phyloP scores from a whole-genome alignment of 2,113 vertebrate species.

The Ifrita kowaldi region DNA sequence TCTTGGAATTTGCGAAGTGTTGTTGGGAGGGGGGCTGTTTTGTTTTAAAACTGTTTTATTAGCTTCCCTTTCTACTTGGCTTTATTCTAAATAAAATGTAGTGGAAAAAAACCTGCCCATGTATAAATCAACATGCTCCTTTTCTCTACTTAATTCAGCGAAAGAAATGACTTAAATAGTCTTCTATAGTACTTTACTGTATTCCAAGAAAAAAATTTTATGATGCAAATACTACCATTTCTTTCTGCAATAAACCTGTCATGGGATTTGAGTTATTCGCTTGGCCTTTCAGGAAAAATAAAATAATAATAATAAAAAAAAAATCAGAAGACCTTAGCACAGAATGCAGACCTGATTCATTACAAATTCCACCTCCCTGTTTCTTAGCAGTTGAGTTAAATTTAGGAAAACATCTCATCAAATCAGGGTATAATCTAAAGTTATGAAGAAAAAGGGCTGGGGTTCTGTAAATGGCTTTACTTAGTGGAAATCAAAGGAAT shows the following conservation, averaged over 20 bases:
- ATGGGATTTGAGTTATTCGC: not conserved
- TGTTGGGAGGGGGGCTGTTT: not conserved
- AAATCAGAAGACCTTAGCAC: not conserved
- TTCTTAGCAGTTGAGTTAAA: not conserved
- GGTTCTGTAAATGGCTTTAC: not conserved
- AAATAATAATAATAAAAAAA: not conserved
- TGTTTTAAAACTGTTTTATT: constrained; percentile 16
- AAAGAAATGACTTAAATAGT: constrained; percentile 1
- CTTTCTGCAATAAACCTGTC: constrained; percentile 24
- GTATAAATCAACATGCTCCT: constrained; percentile 4
- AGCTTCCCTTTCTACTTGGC: not conserved
- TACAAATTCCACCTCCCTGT: not conserved
- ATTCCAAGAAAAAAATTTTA: not conserved
- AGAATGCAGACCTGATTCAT: not conserved
- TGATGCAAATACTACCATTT: constrained; percentile 31
- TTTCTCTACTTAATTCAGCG: not conserved
- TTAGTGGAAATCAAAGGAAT: not conserved
- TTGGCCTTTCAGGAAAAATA: constrained; percentile 17
- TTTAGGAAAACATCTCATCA: not conserved
- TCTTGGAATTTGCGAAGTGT: not conserved
- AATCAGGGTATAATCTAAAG: not conserved
- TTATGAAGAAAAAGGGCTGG: not conserved
- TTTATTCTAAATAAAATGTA: constrained; percentile 29
- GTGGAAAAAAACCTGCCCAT: not conserved
- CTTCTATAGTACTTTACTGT: not conserved